A percentile compares a stretch with the other conserved stretches of the same genome.
Conservation (phyloP, 2,888 invertebrate species). For the Pachymerium ferrugineum region DNA sequence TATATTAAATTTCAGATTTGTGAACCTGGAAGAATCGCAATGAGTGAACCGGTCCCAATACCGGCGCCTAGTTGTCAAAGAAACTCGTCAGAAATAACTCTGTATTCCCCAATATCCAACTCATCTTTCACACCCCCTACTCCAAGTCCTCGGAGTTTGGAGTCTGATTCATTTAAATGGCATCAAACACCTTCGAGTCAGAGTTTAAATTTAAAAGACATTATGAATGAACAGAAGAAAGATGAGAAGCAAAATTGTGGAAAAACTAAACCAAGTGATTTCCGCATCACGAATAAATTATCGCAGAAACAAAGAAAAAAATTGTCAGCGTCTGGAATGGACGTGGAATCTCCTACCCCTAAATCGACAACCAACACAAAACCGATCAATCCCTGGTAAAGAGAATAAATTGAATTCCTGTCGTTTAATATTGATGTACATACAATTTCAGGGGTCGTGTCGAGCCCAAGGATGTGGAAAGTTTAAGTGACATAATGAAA, state of each 20-base stretch:
- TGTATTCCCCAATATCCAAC: too few relatives aligned
- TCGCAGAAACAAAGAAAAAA: slow-evolving; percentile 63
- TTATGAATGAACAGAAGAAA: not conserved
- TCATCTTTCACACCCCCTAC: too few relatives aligned
- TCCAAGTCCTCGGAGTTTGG: not conserved
- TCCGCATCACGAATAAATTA: slow-evolving; percentile 49
- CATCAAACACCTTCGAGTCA: not conserved
- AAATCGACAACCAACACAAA: not conserved
- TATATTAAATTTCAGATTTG: too few relatives aligned
- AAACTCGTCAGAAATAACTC: too few relatives aligned
- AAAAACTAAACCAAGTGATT: not conserved
- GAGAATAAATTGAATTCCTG: too few relatives aligned
- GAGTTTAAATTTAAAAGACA: not conserved
- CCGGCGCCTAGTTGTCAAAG: too few relatives aligned
- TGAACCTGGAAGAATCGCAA: too few relatives aligned
- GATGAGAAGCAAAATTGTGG: not conserved
- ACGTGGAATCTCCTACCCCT: not conserved
- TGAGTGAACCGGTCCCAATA: too few relatives aligned
- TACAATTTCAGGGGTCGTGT: not conserved
- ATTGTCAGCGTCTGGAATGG: slow-evolving; percentile 47
- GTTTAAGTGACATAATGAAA: not conserved
- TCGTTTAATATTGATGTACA: too few relatives aligned
- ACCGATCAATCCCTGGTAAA: not conserved
- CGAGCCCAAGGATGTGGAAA: not conserved
- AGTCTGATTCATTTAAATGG: not conserved